Evolutionary conservation across 2,888 invertebrate species (phyloP), one percentile per base, ranked within the genome.

Genomic region (Trissonchulus sp.): DNA sequence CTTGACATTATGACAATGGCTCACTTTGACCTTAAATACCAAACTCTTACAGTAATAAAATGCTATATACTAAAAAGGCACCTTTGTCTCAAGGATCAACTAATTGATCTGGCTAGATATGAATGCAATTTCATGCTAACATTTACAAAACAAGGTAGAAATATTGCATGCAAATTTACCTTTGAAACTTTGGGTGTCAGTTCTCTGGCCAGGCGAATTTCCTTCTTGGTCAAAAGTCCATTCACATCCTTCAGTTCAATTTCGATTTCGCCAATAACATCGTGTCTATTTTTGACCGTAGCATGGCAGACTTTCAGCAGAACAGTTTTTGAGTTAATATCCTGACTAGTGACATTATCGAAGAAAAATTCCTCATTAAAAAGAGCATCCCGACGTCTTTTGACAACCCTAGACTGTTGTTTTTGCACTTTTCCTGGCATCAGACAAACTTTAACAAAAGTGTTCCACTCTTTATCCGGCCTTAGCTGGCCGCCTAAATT

Each of bases 361-460:
- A 86, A 86, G 78, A 84, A 84, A 78, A 86, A 84, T 76, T 85
- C 84, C 80, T 86, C 81, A 68, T 84, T 80, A 68, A 81, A 82
- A 2, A 81, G 74, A 0, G 84, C 84, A 74, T 82, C 78, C 34
- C 79, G 77, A 1, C 82, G 81, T 72, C 81, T 80, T 37, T 82
- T 81, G 0, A 82, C 77, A 2, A 81, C 78, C 48, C 79, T 78
- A 2, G 82, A 80, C 3, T 76, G 77, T 75, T 86, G 85, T 77
- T 85, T 85, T 76, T 85, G 86, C 35, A 82, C 74, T 78, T 86
- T 86, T 34, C 85, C 84, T 18, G 86, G 86, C 79, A 84, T 83
- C 23, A 86, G 81, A 77, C 82, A 84, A 31, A 86, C 80, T 78
- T 85, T 85, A 74, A 82, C 84, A 78, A 83, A 84, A 31, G 85